Conservation (phyloP, 2,888 invertebrate species). For the Rhimphoctona megacephalus region DNA sequence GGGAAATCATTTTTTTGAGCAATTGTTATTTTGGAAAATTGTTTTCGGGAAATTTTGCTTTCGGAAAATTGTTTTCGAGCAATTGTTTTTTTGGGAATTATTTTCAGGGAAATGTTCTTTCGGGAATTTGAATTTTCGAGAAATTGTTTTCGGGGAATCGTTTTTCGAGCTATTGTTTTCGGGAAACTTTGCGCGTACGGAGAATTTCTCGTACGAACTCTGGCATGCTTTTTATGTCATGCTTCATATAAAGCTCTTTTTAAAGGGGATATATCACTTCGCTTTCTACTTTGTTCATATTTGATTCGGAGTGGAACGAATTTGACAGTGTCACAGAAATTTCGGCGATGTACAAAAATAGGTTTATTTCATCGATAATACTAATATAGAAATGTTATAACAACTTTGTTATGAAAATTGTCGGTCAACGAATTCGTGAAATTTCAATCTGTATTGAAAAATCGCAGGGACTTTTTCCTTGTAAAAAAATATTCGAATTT, state of each 20-base stretch:
- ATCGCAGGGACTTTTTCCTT: not conserved
- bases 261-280: slow-evolving; percentile 42
- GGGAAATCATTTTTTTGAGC: no score
- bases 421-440: not conserved
- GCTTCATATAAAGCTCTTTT: slow-evolving; percentile 34
- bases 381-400: not conserved
- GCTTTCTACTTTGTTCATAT: not conserved
- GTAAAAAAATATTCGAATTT: not conserved
- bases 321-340: slow-evolving; percentile 12
- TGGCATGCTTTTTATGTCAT: slow-evolving; percentile 31
- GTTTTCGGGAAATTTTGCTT: no score
- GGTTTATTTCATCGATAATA: slow-evolving; percentile 1
- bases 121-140: no score
- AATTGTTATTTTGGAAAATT: no score
- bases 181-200: no score
- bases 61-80: no score
- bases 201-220: slow-evolving; percentile 27
- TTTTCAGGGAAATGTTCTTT: no score
- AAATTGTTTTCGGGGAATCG: no score
- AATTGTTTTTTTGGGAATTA: no score
- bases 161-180: no score
- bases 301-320: not conserved
- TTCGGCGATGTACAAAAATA: not conserved
- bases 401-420: not conserved
- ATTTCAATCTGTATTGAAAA: not conserved